A percentile compares a stretch with the other conserved stretches of the same genome.
Evolutionary conservation across 1,140 invertebrate genomes (phyloP).

Genomic region (Eurosta solidaginis): DNA sequence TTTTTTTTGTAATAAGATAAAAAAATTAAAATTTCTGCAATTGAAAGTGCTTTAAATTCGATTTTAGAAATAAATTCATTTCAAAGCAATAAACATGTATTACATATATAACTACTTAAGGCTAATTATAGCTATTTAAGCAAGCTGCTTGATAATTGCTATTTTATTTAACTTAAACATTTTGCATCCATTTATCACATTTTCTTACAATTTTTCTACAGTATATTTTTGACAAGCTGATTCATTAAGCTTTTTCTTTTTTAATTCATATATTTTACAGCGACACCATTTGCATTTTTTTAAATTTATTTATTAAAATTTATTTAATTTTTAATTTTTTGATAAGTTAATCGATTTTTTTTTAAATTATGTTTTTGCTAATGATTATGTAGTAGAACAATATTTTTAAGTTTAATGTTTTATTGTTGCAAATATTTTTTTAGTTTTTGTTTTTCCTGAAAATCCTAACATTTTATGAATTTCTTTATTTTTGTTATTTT

Average conservation of each 20-base stretch:
- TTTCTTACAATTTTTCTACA: not conserved
- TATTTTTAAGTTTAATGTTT: not conserved
- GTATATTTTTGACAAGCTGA: not conserved
- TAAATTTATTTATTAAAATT: not conserved
- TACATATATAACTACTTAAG: not conserved
- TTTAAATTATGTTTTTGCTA: conserved; percentile 14
- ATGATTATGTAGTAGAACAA: conserved; percentile 17
- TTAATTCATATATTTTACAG: not conserved
- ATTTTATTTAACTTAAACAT: not conserved
- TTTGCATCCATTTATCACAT: conserved; percentile 8
- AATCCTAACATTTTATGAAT: not conserved
- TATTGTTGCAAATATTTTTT: not conserved
- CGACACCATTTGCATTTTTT: not conserved
- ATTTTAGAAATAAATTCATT: not conserved
- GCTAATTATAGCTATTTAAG: not conserved
- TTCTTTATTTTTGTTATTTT: not conserved
- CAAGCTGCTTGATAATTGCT: conserved; percentile 16
- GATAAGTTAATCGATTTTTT: not conserved
- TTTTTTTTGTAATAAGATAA: not conserved
- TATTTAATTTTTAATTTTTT: not conserved
- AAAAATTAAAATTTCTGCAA: not conserved
- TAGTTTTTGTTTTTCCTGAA: too few species aligned
- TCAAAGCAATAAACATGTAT: not conserved
- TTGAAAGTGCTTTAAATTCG: not conserved
- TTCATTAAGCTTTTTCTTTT: conserved; percentile 10